phyloP scores from a whole-genome alignment of 2,797 vertebrate genomes.

The Sebastes nivosus region DNA sequence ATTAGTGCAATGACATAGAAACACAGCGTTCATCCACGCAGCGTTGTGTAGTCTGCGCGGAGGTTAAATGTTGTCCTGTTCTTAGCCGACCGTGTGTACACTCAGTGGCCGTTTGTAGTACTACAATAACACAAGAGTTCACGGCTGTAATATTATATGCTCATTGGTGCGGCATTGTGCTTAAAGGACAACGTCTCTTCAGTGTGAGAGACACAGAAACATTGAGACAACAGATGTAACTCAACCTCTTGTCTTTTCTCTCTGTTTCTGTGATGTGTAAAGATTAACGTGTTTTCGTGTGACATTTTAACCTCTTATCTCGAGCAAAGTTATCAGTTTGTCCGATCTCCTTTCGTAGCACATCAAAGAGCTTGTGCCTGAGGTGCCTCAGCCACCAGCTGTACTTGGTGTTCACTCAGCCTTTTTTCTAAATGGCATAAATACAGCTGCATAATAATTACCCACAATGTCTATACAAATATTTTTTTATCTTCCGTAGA shows the following conservation, averaged over 20 bases:
- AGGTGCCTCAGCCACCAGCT: constrained; percentile 22
- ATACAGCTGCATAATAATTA: constrained; percentile 13
- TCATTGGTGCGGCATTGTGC: neutral
- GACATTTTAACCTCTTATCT: constrained; percentile 41
- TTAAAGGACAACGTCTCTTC: neutral
- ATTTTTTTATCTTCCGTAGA: neutral
- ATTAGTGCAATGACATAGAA: constrained; percentile 81
- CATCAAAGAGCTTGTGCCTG: constrained; percentile 48
- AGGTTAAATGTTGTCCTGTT: constrained; percentile 52
- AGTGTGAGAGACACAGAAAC: neutral
- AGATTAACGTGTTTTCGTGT: constrained; percentile 22
- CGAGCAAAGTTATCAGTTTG: constrained; percentile 41
- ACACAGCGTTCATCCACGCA: constrained; percentile 50
- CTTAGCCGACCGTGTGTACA: neutral
- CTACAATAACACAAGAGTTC: constrained; percentile 37
- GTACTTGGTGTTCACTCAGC: constrained; percentile 41
- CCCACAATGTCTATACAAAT: neutral
- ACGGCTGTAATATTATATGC: neutral
- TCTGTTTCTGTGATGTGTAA: constrained; percentile 1
- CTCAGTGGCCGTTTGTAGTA: constrained; percentile 44
- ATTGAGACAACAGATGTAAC: neutral
- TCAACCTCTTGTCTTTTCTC: constrained; percentile 2
- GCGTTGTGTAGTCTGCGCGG: constrained; percentile 36
- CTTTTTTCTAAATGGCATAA: neutral
- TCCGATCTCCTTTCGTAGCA: constrained; percentile 33